These are phyloP conservation scores for Acanthurus lineatus DNA, from an alignment of 2,797 vertebrate species.

Conservation along the genomic window DNA sequence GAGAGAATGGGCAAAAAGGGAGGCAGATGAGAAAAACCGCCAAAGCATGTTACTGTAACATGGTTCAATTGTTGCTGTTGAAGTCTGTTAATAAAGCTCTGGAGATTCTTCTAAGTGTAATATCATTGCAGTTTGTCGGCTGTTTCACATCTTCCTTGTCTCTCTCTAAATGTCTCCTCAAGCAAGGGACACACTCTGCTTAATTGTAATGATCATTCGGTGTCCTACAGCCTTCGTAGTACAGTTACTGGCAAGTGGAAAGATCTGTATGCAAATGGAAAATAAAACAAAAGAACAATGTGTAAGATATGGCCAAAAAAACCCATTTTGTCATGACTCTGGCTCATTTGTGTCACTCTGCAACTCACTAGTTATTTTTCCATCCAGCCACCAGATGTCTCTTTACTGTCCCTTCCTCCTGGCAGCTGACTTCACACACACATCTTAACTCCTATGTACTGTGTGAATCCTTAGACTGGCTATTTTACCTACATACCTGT, in stretches of 20 bases:
- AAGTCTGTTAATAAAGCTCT: slow-evolving; percentile 73
- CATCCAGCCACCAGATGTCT: no score
- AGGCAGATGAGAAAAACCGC: slow-evolving; percentile 43
- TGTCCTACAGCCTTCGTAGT: slow-evolving; percentile 32
- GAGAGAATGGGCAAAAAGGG: slow-evolving; percentile 20
- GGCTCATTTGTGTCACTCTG: no score
- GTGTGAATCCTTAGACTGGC: no score
- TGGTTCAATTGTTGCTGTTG: slow-evolving; percentile 63
- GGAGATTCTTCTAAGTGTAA: slow-evolving; percentile 60
- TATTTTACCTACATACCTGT: no score
- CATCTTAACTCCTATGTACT: no score
- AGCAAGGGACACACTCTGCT: slow-evolving; percentile 31
- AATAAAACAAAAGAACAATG: slow-evolving; percentile 47
- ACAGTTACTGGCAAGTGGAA: slow-evolving; percentile 8
- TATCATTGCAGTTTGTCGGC: slow-evolving; percentile 55
- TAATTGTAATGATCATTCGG: slow-evolving; percentile 48
- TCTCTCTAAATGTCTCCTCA: slow-evolving; percentile 17
- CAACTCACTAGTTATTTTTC: no score
- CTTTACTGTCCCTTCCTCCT: no score
- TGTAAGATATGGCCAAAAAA: no score
- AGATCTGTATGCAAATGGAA: slow-evolving; percentile 37
- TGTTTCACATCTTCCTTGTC: slow-evolving; percentile 39
- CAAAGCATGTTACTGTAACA: slow-evolving; percentile 56
- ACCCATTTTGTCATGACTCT: no score
- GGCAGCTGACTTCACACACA: no score